Conservation (phyloP, 2,888 invertebrate species). For the Empis livida region DNA sequence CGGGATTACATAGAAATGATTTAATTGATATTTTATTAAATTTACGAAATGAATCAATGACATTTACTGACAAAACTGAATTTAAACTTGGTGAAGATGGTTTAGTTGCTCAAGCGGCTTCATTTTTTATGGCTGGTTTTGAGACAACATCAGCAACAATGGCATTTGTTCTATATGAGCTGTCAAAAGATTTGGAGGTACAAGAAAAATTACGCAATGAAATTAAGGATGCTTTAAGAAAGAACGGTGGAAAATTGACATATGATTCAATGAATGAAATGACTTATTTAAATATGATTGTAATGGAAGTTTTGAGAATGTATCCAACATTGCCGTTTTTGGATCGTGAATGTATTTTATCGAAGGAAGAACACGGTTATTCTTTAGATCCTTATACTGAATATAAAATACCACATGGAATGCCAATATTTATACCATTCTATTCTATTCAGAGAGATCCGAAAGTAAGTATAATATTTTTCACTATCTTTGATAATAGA, state of each 20-base stretch:
- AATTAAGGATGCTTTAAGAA: slow-evolving; percentile 28
- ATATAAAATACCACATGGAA: slow-evolving; percentile 22
- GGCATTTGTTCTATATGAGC: slow-evolving; percentile 32
- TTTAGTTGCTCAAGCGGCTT: slow-evolving; percentile 30
- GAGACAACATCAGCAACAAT: slow-evolving; percentile 35
- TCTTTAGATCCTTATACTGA: slow-evolving; percentile 26
- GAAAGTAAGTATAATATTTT: slow-evolving; percentile 18
- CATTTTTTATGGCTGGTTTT: slow-evolving; percentile 31
- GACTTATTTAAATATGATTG: slow-evolving; percentile 36
- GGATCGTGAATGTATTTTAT: slow-evolving; percentile 24
- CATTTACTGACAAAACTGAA: slow-evolving; percentile 9
- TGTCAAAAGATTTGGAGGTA: slow-evolving; percentile 32
- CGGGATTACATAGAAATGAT: slow-evolving; percentile 34
- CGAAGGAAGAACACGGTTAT: slow-evolving; percentile 13
- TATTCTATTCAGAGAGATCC: slow-evolving; percentile 30
- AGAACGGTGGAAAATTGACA: slow-evolving; percentile 23
- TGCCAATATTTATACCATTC: slow-evolving; percentile 28
- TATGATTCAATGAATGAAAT: slow-evolving; percentile 35
- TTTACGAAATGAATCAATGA: slow-evolving; percentile 25
- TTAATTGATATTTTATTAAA: slow-evolving; percentile 39
- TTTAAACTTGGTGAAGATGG: slow-evolving; percentile 22
- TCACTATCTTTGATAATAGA: no score
- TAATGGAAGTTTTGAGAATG: slow-evolving; percentile 29
- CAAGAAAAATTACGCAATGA: slow-evolving; percentile 35
- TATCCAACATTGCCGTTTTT: slow-evolving; percentile 33